A percentile compares a stretch with the other conserved stretches of the same genome.
These are phyloP conservation scores for Rugalucina vietnamica DNA, from an alignment of 2,888 invertebrate species.

Conservation along the genomic window DNA sequence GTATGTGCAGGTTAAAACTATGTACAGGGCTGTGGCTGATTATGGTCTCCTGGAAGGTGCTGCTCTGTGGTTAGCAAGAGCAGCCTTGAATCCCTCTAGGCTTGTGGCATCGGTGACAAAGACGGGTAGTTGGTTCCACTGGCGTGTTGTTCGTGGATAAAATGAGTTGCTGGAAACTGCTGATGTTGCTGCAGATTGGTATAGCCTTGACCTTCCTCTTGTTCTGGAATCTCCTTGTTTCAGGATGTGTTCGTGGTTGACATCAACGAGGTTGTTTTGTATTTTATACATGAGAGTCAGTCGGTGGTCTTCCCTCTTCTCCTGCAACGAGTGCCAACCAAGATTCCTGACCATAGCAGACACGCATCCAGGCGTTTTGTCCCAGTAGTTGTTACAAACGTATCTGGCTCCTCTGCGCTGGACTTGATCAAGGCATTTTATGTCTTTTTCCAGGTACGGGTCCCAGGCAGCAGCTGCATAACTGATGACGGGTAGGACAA, in stretches of 20 bases:
- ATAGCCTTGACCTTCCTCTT: background rate
- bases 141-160: background rate
- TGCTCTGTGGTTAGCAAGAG: background rate
- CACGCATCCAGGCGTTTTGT: background rate
- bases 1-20: too few species aligned
- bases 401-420: background rate
- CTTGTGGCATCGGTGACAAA: background rate
- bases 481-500: background rate
- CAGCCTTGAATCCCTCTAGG: background rate
- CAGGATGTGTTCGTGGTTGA: constrained; percentile 6
- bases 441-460: background rate
- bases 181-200: background rate
- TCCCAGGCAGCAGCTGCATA: background rate
- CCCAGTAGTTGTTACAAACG: too few species aligned
- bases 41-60: too few species aligned
- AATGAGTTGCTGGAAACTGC: background rate
- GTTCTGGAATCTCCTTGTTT: background rate
- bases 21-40: too few species aligned
- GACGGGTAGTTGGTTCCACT: background rate
- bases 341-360: background rate
- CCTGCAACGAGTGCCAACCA: background rate
- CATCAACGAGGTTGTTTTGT: constrained; percentile 2
- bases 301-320: background rate
- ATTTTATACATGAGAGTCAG: constrained; percentile 5
- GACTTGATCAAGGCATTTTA: background rate